phyloP scores from a whole-genome alignment of 2,797 vertebrate genomes.

The Brotula barbata region DNA sequence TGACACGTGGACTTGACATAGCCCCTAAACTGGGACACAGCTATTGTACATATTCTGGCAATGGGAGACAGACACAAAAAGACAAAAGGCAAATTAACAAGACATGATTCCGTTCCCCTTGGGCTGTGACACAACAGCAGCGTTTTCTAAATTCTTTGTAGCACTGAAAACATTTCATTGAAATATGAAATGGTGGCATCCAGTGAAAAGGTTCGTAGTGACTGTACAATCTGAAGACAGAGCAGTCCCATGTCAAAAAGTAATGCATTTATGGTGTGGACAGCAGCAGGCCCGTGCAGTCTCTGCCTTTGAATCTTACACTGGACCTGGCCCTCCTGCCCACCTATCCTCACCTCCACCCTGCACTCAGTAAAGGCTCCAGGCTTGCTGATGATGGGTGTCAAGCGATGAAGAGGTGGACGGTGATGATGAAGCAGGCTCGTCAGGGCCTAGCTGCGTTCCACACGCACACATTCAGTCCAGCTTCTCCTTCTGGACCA shows the following conservation, averaged over 20 bases:
- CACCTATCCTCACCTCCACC: slow-evolving; percentile 25
- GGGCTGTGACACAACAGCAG: no score
- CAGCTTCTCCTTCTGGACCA: slow-evolving; percentile 98
- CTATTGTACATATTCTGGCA: no score
- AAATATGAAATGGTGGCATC: slow-evolving; percentile 4
- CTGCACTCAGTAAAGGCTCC: slow-evolving; percentile 84
- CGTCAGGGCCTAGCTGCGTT: slow-evolving; percentile 89
- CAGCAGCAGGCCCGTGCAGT: slow-evolving; percentile 66
- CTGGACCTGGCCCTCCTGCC: slow-evolving; percentile 23
- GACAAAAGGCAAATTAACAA: no score
- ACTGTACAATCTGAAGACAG: slow-evolving; percentile 19
- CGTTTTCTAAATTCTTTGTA: no score
- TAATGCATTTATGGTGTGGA: slow-evolving; percentile 57
- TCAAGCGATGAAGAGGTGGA: slow-evolving; percentile 58
- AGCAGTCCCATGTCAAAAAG: slow-evolving; percentile 4
- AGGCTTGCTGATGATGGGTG: slow-evolving; percentile 72
- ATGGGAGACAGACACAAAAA: no score
- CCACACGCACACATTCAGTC: slow-evolving; percentile 99
- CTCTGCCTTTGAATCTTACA: slow-evolving; percentile 27
- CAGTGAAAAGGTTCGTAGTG: slow-evolving; percentile 16
- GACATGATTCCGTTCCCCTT: no score
- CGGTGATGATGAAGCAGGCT: slow-evolving; percentile 70
- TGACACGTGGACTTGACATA: no score
- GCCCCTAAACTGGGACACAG: no score
- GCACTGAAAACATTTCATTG: no score